Base-by-base conservation (phyloP, 2,113 vertebrate genomes). In the Pedetes capensis region DNA sequence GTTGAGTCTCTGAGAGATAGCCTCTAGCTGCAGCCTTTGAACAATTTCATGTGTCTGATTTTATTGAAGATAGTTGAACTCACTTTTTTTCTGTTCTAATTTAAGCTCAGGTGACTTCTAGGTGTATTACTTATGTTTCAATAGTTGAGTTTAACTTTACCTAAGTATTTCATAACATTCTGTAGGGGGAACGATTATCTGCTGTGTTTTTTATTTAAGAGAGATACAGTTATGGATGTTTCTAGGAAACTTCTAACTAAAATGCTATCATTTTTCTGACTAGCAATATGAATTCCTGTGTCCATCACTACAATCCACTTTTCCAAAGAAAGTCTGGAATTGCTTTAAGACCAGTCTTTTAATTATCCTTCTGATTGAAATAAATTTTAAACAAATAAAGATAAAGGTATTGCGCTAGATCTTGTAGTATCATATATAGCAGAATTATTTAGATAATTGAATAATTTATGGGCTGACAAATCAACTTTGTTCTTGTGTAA, bases 351-450 rank as follows among this genome's bases (percentile, higher is more conserved):
- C 2, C 4, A 69, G 20, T 86, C 13, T 64, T 81, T 55, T 22
- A 61, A n/a, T 88, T 95, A 84, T 91, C 44, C 69, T 39, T 82
- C 16, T 69, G 23, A 74, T 32, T 89, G 59, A 94, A 91, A 63
- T 39, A 68, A 29, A 89, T 63, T 95, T 82, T 69, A 32, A 86
- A 68, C 27, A 53, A 83, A 37, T 87, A 18, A 82, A 86, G 1
- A 11, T 55, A 29, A 18, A 93, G 81, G 29, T 1, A 71, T 47
- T 89, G 34, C 6, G 68, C 71, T 89, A 49, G 4, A 23, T 51
- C 3, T 89, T 66, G 0, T 59, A 13, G 6, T 44, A 79, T n/a
- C n/a, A n/a, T 63, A 17, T 72, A 71, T 59, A 71, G 55, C 3
- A 29, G 42, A 53, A 61, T 78, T 87, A 59, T 63, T 92, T 84